Evolutionary conservation across 2,797 vertebrate species (phyloP).

Genomic region (Manis javanica): DNA sequence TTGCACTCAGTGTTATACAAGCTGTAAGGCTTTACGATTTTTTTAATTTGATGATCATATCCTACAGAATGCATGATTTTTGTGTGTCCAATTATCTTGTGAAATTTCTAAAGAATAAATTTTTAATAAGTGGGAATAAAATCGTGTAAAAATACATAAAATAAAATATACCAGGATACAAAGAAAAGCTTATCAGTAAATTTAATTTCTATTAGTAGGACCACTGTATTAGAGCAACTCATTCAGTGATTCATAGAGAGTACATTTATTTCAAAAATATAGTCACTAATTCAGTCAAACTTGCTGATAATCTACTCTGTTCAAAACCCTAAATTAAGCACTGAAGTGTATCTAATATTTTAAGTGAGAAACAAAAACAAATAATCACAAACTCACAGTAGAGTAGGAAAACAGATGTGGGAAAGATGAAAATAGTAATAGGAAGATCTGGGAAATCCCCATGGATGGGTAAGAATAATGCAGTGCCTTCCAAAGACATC

Average conservation of each 20-base stretch:
- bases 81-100: background rate
- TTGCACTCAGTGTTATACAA: background rate
- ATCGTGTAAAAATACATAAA: background rate
- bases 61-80: background rate
- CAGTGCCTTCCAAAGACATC: background rate
- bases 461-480: background rate
- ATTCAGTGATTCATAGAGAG: background rate
- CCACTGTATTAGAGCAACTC: background rate
- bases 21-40: background rate
- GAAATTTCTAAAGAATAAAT: slow-evolving; percentile 19
- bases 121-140: background rate
- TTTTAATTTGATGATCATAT: background rate
- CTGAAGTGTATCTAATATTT: background rate
- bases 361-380: background rate
- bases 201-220: slow-evolving; percentile 9
- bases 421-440: slow-evolving; percentile 18
- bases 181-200: background rate
- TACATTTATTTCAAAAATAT: background rate
- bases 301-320: background rate
- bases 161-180: background rate
- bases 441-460: background rate
- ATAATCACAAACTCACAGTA: background rate
- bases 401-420: background rate
- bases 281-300: background rate
- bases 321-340: background rate